Evolutionary conservation across 2,888 invertebrate species (phyloP).

Genomic region (Ceriagrion tenellum): DNA sequence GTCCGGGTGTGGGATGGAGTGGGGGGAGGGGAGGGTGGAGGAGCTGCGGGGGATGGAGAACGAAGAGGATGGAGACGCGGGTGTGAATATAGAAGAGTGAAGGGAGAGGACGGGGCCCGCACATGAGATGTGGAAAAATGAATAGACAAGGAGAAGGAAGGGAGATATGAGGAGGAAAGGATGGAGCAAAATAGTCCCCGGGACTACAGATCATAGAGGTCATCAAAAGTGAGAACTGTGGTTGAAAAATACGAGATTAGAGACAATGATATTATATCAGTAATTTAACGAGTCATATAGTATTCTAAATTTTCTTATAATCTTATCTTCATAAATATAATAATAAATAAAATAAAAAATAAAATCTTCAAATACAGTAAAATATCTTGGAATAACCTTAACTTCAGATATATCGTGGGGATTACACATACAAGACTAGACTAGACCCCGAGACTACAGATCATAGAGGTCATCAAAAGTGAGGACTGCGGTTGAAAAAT

Average conservation of each 20-base stretch:
- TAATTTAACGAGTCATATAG: too few relatives aligned
- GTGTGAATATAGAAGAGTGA: slow-evolving; percentile 10
- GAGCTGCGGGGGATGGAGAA: not conserved
- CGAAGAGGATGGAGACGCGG: not conserved
- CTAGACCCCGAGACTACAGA: not conserved
- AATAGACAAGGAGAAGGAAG: not conserved
- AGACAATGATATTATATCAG: too few relatives aligned
- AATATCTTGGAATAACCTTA: too few relatives aligned
- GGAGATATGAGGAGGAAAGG: not conserved
- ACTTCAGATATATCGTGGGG: too few relatives aligned
- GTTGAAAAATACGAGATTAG: too few relatives aligned
- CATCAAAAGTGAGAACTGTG: too few relatives aligned
- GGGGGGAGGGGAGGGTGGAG: not conserved
- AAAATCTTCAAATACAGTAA: too few relatives aligned
- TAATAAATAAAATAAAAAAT: too few relatives aligned
- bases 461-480: not conserved
- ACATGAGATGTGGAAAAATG: not conserved
- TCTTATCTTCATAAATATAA: too few relatives aligned
- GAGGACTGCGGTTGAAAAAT: too few relatives aligned
- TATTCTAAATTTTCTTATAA: too few relatives aligned
- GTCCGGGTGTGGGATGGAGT: not conserved
- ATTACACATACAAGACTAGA: too few relatives aligned
- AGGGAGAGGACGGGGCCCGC: not conserved
- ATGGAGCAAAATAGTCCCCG: not conserved
- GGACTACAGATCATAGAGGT: not conserved